Evolutionary conservation across 2,113 vertebrate genomes (phyloP), one percentile per base, ranked within the genome.

Genomic region (Microcebus tavaratra): DNA sequence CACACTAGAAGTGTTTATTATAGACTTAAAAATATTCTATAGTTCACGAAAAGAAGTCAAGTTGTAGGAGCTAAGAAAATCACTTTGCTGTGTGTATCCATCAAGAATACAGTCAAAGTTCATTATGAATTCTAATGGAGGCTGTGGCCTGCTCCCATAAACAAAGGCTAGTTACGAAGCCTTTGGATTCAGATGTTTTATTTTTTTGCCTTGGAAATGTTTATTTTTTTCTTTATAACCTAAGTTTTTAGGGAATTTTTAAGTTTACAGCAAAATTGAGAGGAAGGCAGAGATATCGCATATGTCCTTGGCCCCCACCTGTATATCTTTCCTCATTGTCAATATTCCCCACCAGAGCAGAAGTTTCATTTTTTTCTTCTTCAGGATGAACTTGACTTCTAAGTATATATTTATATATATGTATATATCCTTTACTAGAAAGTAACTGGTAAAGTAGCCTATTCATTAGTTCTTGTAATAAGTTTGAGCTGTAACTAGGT

Each of bases 1-100:
- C 88, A 96, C 70, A 90, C 70, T 85, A 89, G 93, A 82, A 90
- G 90, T 90, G 84, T 93, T 97, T 92, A 95, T 93, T 97, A 91
- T 96, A 31, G 72, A 78, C 72, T 96, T 88, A 70, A 93, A 96
- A 93, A 85, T 90, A 94, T 92, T 67, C 96, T 95, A 34, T 92
- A 91, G 68, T 81, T 96, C 59, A 83, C 63, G 83, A 45, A 91
- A 80, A 68, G 78, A 89, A 63, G 93, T 89, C 45, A 70, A 92
- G 70, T 48, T 50, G 55, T 55, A 86, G 89, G 78, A 89, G 70
- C 63, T 65, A 68, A 88, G 93, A 95, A 92, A 92, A 96, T 93
- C 95, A 73, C 20, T n/a, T 91, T 91, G 81, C 87, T 95, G 45
- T 95, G 80, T 82, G 53, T 61, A 20, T 88, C 42, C 34, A 39